Evolutionary conservation across 2,888 invertebrate species (phyloP).

Genomic region (Drosophila incognita): DNA sequence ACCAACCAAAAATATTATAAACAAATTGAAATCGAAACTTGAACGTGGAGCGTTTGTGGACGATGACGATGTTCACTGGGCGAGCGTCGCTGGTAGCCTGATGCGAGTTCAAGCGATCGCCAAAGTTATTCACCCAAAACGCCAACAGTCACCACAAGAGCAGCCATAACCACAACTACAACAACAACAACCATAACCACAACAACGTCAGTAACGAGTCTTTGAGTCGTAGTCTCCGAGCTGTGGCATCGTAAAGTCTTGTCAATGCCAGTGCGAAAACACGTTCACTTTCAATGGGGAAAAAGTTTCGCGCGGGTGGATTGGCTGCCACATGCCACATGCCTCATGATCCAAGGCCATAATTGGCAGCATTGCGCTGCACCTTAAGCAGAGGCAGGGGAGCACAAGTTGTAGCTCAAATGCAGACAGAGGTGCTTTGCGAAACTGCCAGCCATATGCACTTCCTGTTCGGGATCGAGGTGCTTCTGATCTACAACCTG

Average conservation of each 20-base stretch:
- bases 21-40: conserved; percentile 1
- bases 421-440: background rate
- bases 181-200: conserved; percentile 14
- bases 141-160: conserved; percentile 19
- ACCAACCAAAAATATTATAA: background rate
- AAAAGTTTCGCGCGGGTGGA: conserved; percentile 64
- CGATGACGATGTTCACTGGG: conserved; percentile 65
- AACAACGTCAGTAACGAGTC: conserved; percentile 22
- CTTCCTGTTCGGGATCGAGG: conserved; percentile 22
- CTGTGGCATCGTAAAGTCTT: conserved; percentile 19
- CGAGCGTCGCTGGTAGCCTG: conserved; percentile 70
- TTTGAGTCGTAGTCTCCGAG: conserved; percentile 22
- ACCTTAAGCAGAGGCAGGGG: background rate
- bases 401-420: background rate
- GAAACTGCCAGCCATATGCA: background rate
- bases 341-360: conserved; percentile 27
- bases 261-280: conserved; percentile 46
- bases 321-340: conserved; percentile 28
- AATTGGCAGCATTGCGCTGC: conserved; percentile 37
- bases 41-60: conserved; percentile 8
- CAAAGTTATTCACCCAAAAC: conserved; percentile 78
- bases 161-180: conserved; percentile 15
- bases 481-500: conserved; percentile 25
- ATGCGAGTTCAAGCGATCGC: conserved; percentile 66
- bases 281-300: conserved; percentile 78